These are phyloP conservation scores for Hermatobates lingyangjiaoensis DNA, from an alignment of 1,140 invertebrate species.

Conservation along the genomic window DNA sequence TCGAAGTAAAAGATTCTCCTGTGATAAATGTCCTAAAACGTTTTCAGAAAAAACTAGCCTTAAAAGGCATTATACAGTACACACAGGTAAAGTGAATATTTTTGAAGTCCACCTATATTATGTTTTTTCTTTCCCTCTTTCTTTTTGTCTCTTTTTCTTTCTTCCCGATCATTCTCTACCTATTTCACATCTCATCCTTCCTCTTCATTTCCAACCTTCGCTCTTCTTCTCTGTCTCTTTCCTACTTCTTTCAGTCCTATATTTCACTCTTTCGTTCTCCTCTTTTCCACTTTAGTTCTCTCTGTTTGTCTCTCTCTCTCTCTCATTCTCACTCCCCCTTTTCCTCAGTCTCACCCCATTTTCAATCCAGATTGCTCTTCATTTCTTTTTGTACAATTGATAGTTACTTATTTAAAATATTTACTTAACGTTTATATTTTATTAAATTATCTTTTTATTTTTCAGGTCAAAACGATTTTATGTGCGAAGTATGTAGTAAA, in stretches of 20 bases:
- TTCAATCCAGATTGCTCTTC: too few species aligned
- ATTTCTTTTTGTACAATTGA: background rate
- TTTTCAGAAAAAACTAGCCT: constrained; percentile 1
- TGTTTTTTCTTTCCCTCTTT: background rate
- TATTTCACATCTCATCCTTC: too few species aligned
- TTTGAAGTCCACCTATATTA: background rate
- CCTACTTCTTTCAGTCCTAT: too few species aligned
- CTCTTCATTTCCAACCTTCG: too few species aligned
- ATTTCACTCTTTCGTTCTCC: too few species aligned
- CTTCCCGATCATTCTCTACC: background rate
- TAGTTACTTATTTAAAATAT: background rate
- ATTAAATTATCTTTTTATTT: background rate
- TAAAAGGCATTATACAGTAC: constrained; percentile 1
- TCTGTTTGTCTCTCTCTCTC: too few species aligned
- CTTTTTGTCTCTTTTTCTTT: background rate
- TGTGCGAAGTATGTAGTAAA: constrained; percentile 27
- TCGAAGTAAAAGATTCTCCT: constrained; percentile 51
- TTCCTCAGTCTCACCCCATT: too few species aligned
- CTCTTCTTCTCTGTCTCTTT: too few species aligned
- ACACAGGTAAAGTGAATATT: constrained; percentile 2
- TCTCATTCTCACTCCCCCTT: too few species aligned
- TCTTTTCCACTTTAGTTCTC: too few species aligned
- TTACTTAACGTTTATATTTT: background rate
- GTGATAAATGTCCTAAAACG: constrained; percentile 29
- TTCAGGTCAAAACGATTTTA: constrained; percentile 1